These are phyloP conservation scores for Drosophila ezoana DNA, from an alignment of 2,888 invertebrate species.

Conservation along the genomic window DNA sequence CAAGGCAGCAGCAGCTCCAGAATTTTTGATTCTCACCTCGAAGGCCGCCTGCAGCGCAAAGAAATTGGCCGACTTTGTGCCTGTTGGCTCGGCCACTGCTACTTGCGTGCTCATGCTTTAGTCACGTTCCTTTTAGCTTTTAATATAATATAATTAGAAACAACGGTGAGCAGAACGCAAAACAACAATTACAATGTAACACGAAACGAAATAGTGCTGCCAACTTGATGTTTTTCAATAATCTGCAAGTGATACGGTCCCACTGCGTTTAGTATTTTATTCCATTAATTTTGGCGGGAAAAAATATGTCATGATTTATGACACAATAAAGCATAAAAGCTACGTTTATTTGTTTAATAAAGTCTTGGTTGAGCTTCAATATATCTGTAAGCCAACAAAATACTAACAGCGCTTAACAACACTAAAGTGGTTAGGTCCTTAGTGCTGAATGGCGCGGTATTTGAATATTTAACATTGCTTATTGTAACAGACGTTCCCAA, in stretches of 20 bases:
- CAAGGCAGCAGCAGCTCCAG: neutral
- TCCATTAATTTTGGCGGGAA: neutral
- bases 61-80: constrained; percentile 47
- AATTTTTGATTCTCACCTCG: constrained; percentile 45
- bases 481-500: neutral
- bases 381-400: neutral
- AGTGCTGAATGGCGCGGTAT: neutral
- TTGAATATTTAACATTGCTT: neutral
- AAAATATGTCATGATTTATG: neutral
- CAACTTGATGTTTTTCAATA: constrained; percentile 10
- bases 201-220: constrained; percentile 23
- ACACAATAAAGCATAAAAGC: neutral
- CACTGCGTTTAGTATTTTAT: constrained; percentile 10
- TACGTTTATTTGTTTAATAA: neutral
- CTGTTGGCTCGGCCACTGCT: constrained; percentile 11
- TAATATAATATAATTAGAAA: neutral
- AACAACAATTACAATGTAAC: constrained; percentile 25
- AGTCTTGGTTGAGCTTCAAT: neutral
- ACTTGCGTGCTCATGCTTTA: constrained; percentile 47
- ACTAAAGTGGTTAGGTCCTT: neutral
- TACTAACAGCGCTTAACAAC: neutral
- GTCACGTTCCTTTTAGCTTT: neutral
- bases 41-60: constrained; percentile 59
- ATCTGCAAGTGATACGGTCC: neutral
- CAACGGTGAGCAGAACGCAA: constrained; percentile 5